phyloP scores from a whole-genome alignment of 2,113 vertebrate species.

The Raja brachyura region DNA sequence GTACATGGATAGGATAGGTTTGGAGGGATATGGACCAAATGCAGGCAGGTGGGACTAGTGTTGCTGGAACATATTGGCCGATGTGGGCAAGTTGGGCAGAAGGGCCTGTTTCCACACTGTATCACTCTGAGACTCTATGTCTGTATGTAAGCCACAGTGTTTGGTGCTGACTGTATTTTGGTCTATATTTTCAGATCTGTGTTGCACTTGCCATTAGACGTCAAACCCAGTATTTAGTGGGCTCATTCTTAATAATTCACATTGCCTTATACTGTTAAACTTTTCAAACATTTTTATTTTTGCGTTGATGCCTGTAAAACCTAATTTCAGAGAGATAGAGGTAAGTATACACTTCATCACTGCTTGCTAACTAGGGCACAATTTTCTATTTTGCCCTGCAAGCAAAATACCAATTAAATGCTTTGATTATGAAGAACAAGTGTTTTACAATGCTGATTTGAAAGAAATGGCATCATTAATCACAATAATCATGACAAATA shows the following conservation, averaged over 20 bases:
- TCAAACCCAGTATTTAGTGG: neutral
- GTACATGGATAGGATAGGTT: too few relatives aligned
- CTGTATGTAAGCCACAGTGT: too few relatives aligned
- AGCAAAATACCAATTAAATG: neutral
- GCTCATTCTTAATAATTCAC: neutral
- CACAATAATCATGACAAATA: neutral
- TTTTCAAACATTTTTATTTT: neutral
- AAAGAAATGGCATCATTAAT: neutral
- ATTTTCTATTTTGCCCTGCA: neutral
- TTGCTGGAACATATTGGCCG: too few relatives aligned
- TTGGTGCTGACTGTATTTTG: too few relatives aligned
- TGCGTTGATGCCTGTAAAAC: neutral
- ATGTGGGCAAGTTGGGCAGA: too few relatives aligned
- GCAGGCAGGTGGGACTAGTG: too few relatives aligned
- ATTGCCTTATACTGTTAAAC: neutral
- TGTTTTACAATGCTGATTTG: neutral
- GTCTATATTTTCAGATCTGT: too few relatives aligned
- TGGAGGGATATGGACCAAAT: too few relatives aligned
- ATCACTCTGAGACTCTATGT: too few relatives aligned
- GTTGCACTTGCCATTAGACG: neutral
- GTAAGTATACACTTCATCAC: neutral
- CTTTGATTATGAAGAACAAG: neutral
- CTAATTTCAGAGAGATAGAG: neutral
- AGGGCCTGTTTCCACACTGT: too few relatives aligned
- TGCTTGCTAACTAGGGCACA: neutral